Evolutionary conservation across 2,797 vertebrate species (phyloP).

Genomic region (Onychomys torridus): DNA sequence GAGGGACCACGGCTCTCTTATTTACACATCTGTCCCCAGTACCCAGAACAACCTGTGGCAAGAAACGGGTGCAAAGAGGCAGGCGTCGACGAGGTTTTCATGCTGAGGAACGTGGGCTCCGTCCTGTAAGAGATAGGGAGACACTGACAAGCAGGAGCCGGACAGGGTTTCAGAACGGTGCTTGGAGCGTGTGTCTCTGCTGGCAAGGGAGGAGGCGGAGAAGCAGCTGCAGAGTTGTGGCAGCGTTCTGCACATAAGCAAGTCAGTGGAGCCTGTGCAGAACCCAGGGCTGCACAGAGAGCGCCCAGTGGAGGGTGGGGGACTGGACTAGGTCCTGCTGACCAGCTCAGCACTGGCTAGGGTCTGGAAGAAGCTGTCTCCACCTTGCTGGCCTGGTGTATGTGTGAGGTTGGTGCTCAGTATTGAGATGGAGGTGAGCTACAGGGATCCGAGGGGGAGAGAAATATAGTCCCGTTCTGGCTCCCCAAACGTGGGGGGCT

Average conservation of each 20-base stretch:
- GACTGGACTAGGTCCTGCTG: neutral
- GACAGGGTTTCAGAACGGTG: neutral
- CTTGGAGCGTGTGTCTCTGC: neutral
- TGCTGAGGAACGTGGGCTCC: neutral
- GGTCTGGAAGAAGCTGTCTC: neutral
- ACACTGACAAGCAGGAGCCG: neutral
- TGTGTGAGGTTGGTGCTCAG: neutral
- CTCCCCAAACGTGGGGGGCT: neutral
- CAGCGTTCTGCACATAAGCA: neutral
- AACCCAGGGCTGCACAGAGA: neutral
- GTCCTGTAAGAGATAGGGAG: neutral
- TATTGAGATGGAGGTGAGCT: neutral
- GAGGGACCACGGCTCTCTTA: neutral
- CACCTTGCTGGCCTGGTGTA: neutral
- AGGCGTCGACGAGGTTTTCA: neutral
- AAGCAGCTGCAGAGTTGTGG: neutral
- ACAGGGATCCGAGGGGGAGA: neutral
- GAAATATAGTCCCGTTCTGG: neutral
- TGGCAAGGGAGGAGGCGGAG: neutral
- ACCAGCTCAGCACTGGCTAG: neutral
- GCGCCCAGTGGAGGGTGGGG: rapidly evolving
- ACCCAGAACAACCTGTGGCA: neutral
- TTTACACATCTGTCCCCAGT: neutral
- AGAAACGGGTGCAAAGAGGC: neutral
- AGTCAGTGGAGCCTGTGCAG: neutral